Evolutionary conservation across 2,113 vertebrate genomes (phyloP).

Genomic region (Blennius ocellaris): DNA sequence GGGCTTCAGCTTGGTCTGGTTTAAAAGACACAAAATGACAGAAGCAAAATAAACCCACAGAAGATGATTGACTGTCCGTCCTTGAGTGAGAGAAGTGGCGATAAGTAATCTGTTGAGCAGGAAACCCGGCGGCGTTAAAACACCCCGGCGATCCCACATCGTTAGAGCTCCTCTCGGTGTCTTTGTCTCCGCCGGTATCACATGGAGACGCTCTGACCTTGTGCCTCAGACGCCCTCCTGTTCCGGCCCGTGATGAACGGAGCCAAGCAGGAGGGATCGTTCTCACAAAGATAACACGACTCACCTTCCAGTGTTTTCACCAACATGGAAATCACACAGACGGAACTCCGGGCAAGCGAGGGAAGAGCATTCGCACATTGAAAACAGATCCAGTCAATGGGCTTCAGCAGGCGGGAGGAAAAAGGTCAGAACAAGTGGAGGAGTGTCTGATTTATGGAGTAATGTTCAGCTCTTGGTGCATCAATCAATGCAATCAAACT

Average conservation of each 20-base stretch:
- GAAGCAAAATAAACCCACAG: neutral
- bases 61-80: conserved; percentile 25
- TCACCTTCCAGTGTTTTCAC: neutral
- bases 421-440: too few species aligned
- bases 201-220: conserved; percentile 45
- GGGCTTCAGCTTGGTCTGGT: neutral
- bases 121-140: conserved; percentile 30
- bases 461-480: too few species aligned
- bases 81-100: conserved; percentile 35
- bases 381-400: too few species aligned
- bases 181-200: conserved; percentile 16
- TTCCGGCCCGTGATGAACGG: conserved; percentile 50
- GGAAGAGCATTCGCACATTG: too few species aligned
- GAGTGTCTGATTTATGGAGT: too few species aligned
- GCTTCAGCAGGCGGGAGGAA: too few species aligned
- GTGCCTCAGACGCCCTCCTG: conserved; percentile 24
- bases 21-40: neutral
- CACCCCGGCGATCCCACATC: conserved; percentile 42
- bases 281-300: conserved; percentile 56
- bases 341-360: too few species aligned
- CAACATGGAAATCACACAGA: neutral
- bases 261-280: neutral
- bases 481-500: too few species aligned
- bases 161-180: conserved; percentile 29
- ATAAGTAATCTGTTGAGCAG: conserved; percentile 34